phyloP scores from a whole-genome alignment of 2,888 invertebrate species.

The Noctua pronuba region DNA sequence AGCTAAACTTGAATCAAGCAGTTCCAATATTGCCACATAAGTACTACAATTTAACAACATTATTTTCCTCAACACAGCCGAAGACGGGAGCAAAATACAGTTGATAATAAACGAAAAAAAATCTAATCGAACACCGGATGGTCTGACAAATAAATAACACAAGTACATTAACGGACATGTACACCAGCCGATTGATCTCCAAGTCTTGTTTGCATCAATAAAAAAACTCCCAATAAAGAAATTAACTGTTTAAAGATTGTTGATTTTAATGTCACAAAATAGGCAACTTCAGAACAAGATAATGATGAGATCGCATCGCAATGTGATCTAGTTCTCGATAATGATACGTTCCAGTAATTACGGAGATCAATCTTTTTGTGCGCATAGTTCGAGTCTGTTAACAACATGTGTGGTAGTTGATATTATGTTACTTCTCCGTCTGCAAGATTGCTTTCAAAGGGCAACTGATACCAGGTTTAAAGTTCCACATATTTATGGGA shows the following conservation, averaged over 20 bases:
- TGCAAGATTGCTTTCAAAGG: conserved; percentile 40
- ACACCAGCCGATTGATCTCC: conserved; percentile 62
- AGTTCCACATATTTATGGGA: conserved; percentile 33
- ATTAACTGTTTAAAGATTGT: conserved; percentile 65
- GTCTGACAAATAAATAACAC: conserved; percentile 67
- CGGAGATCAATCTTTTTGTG: conserved; percentile 62
- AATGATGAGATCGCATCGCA: conserved; percentile 60
- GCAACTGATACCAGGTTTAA: conserved; percentile 41
- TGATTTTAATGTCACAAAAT: conserved; percentile 70
- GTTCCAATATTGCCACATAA: not conserved
- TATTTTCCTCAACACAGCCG: conserved; percentile 27
- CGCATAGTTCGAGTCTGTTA: conserved; percentile 45
- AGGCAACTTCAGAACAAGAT: conserved; percentile 58
- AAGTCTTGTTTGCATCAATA: conserved; percentile 59
- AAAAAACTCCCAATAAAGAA: conserved; percentile 65
- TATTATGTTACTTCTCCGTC: conserved; percentile 39
- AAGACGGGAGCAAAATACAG: conserved; percentile 55
- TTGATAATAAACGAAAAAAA: conserved; percentile 69
- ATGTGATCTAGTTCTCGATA: conserved; percentile 64
- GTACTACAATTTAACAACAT: not conserved
- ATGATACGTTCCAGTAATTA: conserved; percentile 67
- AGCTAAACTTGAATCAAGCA: not conserved
- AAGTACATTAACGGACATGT: conserved; percentile 64
- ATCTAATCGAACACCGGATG: conserved; percentile 66
- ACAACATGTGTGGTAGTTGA: conserved; percentile 60